Conservation (phyloP, 2,888 invertebrate species). For the Ligdia adustata region DNA sequence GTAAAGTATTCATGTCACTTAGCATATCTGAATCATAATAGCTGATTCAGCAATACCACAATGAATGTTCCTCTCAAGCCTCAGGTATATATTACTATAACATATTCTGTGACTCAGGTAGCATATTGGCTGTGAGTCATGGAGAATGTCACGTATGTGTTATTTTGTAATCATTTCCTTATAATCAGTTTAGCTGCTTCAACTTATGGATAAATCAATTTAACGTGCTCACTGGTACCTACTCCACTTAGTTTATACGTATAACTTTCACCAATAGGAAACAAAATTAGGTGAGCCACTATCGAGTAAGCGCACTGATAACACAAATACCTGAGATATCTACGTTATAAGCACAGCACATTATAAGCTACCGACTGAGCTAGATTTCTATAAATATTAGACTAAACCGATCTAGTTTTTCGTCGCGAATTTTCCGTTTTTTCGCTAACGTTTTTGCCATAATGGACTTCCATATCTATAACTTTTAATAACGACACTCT, state of each 20-base stretch:
- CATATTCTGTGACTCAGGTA: not conserved
- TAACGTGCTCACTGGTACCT: no score
- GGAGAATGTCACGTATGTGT: constrained; percentile 14
- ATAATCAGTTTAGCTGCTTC: not conserved
- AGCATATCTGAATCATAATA: constrained; percentile 10
- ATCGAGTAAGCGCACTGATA: constrained; percentile 13
- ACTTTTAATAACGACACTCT: not conserved
- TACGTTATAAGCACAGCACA: constrained; percentile 7
- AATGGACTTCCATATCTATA: constrained; percentile 10
- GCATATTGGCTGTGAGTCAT: constrained; percentile 7
- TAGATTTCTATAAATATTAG: constrained; percentile 12
- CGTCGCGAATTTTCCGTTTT: no score
- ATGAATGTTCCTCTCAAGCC: constrained; percentile 8
- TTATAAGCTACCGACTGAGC: constrained; percentile 1
- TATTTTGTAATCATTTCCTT: constrained; percentile 11
- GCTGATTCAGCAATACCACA: constrained; percentile 15
- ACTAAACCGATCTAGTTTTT: no score
- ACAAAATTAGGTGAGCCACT: constrained; percentile 4
- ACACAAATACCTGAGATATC: constrained; percentile 6
- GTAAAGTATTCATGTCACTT: constrained; percentile 5
- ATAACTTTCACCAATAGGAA: not conserved
- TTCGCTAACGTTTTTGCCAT: constrained; percentile 12
- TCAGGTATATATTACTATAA: constrained; percentile 8
- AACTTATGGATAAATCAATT: no score
- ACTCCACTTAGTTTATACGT: no score